A percentile compares a stretch with the other conserved stretches of the same genome.
Conservation (phyloP, 2,797 vertebrate genomes). For the Oreortyx pictus region DNA sequence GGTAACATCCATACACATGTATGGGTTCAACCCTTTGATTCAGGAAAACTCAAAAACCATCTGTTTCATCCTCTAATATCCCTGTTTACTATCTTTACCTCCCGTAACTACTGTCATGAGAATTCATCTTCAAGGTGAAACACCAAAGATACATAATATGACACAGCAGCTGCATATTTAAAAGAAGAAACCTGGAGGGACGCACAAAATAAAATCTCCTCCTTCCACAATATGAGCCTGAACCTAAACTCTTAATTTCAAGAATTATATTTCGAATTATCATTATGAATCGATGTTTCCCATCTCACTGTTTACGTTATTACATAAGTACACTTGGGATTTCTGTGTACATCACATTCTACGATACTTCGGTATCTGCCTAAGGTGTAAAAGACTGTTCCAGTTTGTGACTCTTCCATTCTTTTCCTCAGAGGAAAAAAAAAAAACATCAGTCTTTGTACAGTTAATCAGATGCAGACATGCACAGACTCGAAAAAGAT, state of each 20-base stretch:
- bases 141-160: not conserved
- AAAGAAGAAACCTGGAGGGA: not conserved
- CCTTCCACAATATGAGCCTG: not conserved
- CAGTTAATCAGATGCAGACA: conserved; percentile 24
- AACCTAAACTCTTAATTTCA: not conserved
- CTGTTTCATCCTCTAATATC: not conserved
- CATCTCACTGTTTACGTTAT: conserved; percentile 9
- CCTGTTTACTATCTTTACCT: not conserved
- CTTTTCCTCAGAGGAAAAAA: conserved; percentile 14
- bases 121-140: conserved; percentile 15
- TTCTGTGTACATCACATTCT: conserved; percentile 6
- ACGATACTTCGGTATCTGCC: conserved; percentile 4
- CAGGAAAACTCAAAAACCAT: not conserved
- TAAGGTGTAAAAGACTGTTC: conserved; percentile 13
- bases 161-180: not conserved
- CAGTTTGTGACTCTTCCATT: not conserved
- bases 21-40: accelerated
- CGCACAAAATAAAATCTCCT: not conserved
- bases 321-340: not conserved
- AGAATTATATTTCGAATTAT: not conserved
- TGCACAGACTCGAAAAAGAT: conserved; percentile 11
- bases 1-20: not conserved
- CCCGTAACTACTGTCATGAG: not conserved
- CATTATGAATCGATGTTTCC: not conserved
- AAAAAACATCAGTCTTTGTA: conserved; percentile 20